These are phyloP conservation scores for Ciconia boyciana DNA, from an alignment of 2,113 vertebrate genomes.

Conservation along the genomic window DNA sequence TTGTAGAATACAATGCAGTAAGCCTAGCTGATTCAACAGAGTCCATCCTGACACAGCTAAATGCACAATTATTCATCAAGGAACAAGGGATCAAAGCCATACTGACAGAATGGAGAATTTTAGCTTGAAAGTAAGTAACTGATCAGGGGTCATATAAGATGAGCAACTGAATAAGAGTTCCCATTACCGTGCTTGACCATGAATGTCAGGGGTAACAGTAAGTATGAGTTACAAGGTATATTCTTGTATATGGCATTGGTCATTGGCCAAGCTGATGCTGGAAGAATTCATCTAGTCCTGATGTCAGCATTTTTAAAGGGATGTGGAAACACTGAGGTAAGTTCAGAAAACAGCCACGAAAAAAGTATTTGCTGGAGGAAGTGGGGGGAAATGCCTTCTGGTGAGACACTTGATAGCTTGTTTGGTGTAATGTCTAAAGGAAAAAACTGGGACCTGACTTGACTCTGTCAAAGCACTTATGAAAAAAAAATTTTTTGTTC, in stretches of 20 bases:
- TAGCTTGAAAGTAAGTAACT: background rate
- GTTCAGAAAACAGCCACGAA: constrained; percentile 1
- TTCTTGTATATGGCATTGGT: background rate
- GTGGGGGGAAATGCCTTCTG: background rate
- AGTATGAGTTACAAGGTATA: background rate
- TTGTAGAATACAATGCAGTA: background rate
- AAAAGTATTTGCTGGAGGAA: constrained; percentile 11
- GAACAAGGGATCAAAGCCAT: background rate
- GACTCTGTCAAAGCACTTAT: background rate
- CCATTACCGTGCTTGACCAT: background rate
- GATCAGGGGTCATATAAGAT: background rate
- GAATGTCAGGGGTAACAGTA: background rate
- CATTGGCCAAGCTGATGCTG: background rate
- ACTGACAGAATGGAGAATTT: background rate
- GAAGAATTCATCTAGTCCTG: background rate
- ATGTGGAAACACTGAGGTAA: constrained; percentile 39
- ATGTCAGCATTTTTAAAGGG: constrained; percentile 14
- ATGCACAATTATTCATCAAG: background rate
- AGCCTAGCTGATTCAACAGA: background rate
- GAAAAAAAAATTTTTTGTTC: background rate
- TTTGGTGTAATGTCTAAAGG: background rate
- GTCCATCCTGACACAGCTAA: background rate
- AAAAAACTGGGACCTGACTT: background rate
- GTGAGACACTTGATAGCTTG: background rate
- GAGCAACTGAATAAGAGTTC: background rate